A percentile compares a stretch with the other conserved stretches of the same genome.
Conservation (phyloP, 2,888 invertebrate genomes). For the Uropetala carovei region DNA sequence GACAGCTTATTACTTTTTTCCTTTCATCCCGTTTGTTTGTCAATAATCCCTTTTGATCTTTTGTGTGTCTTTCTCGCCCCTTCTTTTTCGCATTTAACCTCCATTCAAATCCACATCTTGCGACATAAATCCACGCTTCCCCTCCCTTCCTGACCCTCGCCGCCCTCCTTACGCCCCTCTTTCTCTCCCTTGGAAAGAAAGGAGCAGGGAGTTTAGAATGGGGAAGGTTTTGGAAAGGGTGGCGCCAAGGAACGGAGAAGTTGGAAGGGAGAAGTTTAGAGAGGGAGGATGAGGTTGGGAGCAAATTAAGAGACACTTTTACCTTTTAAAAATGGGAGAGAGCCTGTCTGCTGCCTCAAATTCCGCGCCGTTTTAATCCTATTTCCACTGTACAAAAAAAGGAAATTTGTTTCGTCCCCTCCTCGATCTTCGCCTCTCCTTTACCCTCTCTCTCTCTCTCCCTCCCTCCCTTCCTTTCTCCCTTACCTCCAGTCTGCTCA, state of each 20-base stretch:
- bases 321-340: conserved; percentile 24
- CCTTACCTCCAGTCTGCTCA: neutral
- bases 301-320: conserved; percentile 32
- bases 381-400: conserved; percentile 16
- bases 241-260: neutral
- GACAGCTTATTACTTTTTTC: neutral
- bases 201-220: conserved; percentile 11
- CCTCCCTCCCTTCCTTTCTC: neutral
- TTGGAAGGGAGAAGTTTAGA: conserved; percentile 23
- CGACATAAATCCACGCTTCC: neutral
- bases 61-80: conserved; percentile 25
- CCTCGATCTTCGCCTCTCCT: neutral
- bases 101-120: neutral
- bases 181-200: neutral
- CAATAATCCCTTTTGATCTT: conserved; percentile 27
- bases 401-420: neutral
- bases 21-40: neutral
- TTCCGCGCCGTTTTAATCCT: conserved; percentile 15
- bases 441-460: neutral
- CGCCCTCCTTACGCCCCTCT: too few species aligned
- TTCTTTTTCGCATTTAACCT: neutral
- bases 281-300: neutral
- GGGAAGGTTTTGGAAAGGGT: neutral
- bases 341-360: conserved; percentile 21
- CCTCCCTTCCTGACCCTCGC: neutral